Evolutionary conservation across 2,888 invertebrate genomes (phyloP).

Genomic region (Papilio gigon): DNA sequence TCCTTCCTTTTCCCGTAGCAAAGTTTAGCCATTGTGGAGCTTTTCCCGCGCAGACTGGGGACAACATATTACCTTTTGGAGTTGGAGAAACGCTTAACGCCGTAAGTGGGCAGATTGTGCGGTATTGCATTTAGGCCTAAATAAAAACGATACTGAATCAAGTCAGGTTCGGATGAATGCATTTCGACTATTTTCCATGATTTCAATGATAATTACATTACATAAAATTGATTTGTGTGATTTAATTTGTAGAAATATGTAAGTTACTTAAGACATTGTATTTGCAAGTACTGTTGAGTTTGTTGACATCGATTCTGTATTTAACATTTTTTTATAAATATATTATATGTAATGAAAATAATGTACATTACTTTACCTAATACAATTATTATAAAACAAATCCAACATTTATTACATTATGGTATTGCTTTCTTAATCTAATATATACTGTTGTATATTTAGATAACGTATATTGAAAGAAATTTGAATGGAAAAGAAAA

Average conservation of each 20-base stretch:
- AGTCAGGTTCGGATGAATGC: slow-evolving; percentile 52
- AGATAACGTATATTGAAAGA: not conserved
- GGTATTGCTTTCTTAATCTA: not conserved
- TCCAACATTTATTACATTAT: not conserved
- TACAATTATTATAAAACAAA: no score
- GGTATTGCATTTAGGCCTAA: slow-evolving; percentile 79
- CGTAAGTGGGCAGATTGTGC: slow-evolving; percentile 81
- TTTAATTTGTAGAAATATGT: slow-evolving; percentile 7
- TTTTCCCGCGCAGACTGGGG: slow-evolving; percentile 64
- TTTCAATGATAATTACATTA: slow-evolving; percentile 39
- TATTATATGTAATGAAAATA: no score
- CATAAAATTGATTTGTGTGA: slow-evolving; percentile 12
- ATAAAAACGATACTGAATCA: slow-evolving; percentile 67
- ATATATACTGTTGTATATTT: not conserved
- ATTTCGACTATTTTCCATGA: slow-evolving; percentile 45
- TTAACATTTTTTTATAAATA: no score
- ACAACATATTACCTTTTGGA: slow-evolving; percentile 59
- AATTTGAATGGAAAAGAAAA: not conserved
- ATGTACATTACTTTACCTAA: no score
- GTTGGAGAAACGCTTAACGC: slow-evolving; percentile 66
- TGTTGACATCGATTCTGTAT: no score
- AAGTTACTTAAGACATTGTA: not conserved
- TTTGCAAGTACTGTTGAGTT: no score
- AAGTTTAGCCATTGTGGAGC: slow-evolving; percentile 69
- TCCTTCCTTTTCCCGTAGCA: slow-evolving; percentile 72